Base-by-base conservation (phyloP, 1,140 invertebrate genomes). In the Saccostrea cuccullata region DNA sequence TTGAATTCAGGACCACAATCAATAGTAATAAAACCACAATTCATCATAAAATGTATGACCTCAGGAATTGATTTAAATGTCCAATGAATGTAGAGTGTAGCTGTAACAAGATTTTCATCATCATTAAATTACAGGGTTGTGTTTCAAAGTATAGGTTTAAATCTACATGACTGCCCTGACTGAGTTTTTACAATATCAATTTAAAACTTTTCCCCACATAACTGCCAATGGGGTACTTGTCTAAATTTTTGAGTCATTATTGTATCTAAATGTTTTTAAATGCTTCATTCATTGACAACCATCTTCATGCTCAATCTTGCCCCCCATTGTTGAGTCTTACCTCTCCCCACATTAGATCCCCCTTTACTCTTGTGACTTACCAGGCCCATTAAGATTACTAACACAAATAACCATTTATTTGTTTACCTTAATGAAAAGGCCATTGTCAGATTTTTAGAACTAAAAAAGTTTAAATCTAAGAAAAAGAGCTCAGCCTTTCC, bases 291-390 rank as follows among this genome's bases (percentile, higher is more conserved):
- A 30, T 30, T 77, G 23, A 26, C 23, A 36, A 30, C 23, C 23
- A 77, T 77, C 70, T 30, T 77, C 70, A 77, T 15, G 70, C 70
- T 77, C 70, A 77, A 77, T 77, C 70, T 77, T 77, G 70, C 70
- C 26, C 30, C 47, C 70, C 23, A 64, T 64, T 64, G 58, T 64
- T n/a, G 6, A 64, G 0, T 20, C 5, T 64, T 20, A 77, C 15
- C 70, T 36, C 8, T 15, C 26, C 70, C 23, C 36, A 15, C 26
- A 73, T 20, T n/a, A 67, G 23, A 67, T n/a, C 15, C 17, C 5
- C 60, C 4, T 23, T 67, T 67, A 67, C 70, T 26, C 70, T 64
- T 77, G 47, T 47, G 70, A 77, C 70, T 77, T 36, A 30, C 23
- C 70, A 77, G 11, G 30, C 70, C 13, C 5, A 64, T 20, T 20